Evolutionary conservation across 2,797 vertebrate genomes (phyloP).

Genomic region (Pachyuromys duprasi): DNA sequence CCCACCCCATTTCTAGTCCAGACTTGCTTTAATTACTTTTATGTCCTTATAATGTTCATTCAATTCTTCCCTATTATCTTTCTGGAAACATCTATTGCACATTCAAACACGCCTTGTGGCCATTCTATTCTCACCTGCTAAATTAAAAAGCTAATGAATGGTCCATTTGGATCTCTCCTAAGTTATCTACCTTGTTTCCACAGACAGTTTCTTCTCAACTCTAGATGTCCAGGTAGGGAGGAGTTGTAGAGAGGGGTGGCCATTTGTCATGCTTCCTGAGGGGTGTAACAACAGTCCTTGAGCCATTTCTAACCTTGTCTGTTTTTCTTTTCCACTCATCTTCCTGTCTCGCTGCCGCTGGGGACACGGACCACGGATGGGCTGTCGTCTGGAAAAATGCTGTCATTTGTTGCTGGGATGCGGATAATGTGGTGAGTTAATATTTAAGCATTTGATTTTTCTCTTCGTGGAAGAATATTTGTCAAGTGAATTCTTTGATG

Average conservation of each 20-base stretch:
- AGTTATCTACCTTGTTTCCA: slow-evolving; percentile 17
- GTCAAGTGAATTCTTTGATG: slow-evolving; percentile 6
- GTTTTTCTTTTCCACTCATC: slow-evolving; percentile 27
- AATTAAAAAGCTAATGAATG: not conserved
- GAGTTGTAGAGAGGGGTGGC: not conserved
- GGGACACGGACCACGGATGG: slow-evolving; percentile 67
- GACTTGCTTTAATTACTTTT: slow-evolving; percentile 49
- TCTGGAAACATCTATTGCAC: slow-evolving; percentile 33
- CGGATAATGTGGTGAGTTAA: slow-evolving; percentile 83
- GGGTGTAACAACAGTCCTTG: not conserved
- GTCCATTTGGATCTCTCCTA: not conserved
- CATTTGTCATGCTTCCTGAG: not conserved
- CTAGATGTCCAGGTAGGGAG: not conserved
- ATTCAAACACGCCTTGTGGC: not conserved
- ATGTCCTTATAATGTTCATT: not conserved
- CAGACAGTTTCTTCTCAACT: not conserved
- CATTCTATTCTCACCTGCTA: slow-evolving; percentile 40
- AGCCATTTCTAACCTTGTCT: slow-evolving; percentile 75
- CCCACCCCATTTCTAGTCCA: not conserved
- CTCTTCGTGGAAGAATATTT: slow-evolving; percentile 44
- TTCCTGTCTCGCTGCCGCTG: not conserved
- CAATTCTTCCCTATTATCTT: slow-evolving; percentile 44
- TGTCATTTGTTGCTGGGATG: slow-evolving; percentile 12
- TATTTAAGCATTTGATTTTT: slow-evolving; percentile 48
- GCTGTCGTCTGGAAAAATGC: slow-evolving; percentile 35